Percentiles rank a stretch among this genome's conserved stretches.
Evolutionary conservation across 1,140 invertebrate species (phyloP).

Genomic region (Anoplophora glabripennis): DNA sequence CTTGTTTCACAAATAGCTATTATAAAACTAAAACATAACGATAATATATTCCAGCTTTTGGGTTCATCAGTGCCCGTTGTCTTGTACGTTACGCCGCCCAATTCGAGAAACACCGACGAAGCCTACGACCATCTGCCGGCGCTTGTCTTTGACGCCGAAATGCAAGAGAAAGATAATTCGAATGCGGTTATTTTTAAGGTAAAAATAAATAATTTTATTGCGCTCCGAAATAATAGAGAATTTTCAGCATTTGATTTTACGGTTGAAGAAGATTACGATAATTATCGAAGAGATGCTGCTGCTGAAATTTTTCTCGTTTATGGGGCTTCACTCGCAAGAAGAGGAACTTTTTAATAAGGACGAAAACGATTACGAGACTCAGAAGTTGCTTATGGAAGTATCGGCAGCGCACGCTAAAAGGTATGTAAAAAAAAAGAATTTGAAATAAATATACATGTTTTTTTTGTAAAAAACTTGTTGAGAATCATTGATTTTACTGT

Average conservation of each 20-base stretch:
- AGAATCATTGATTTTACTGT: too few species aligned
- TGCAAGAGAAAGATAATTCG: conserved; percentile 66
- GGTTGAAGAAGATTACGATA: conserved; percentile 78
- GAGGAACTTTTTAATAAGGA: conserved; percentile 55
- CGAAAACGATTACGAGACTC: conserved; percentile 74
- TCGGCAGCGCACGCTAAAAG: conserved; percentile 75
- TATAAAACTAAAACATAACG: background rate
- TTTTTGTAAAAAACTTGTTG: too few species aligned
- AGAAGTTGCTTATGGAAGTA: conserved; percentile 73
- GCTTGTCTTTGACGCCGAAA: conserved; percentile 63
- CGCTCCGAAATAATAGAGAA: background rate
- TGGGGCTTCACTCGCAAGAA: conserved; percentile 64
- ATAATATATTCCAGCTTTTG: conserved; percentile 60
- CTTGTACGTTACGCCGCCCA: conserved; percentile 63
- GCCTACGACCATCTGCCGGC: conserved; percentile 54
- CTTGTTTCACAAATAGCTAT: too few species aligned
- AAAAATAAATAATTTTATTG: conserved; percentile 18
- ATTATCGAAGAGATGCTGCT: conserved; percentile 86
- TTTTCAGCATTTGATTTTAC: conserved; percentile 73
- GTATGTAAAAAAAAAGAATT: too few species aligned
- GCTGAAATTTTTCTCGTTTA: conserved; percentile 69
- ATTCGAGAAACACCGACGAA: conserved; percentile 38
- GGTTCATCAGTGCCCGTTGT: conserved; percentile 81
- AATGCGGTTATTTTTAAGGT: conserved; percentile 76
- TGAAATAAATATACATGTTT: too few species aligned